A percentile compares a stretch with the other conserved stretches of the same genome.
phyloP scores from a whole-genome alignment of 2,113 vertebrate species.

The Protomyctophum bolini region DNA sequence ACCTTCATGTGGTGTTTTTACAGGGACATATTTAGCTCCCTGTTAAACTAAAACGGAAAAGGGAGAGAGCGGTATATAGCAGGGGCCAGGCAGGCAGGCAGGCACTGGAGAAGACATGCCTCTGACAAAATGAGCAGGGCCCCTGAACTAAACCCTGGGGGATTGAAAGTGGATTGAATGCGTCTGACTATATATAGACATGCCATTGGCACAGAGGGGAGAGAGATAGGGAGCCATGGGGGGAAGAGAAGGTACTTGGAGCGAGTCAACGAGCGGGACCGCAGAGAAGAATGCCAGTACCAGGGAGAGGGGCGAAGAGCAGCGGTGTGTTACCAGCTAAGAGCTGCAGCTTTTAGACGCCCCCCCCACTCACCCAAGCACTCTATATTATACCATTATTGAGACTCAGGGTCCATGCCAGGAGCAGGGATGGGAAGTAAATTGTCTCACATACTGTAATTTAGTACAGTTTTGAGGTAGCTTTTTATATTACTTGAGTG shows the following conservation, averaged over 20 bases:
- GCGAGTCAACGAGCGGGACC: conserved; percentile 49
- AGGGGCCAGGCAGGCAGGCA: not conserved
- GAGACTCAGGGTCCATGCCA: conserved; percentile 44
- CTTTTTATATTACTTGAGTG: no score
- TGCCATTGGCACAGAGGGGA: conserved; percentile 24
- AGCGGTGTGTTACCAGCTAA: conserved; percentile 65
- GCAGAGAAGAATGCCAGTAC: conserved; percentile 56
- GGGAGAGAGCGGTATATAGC: conserved; percentile 28
- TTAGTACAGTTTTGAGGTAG: no score
- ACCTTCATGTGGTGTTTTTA: conserved; percentile 41
- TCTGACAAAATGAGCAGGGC: conserved; percentile 65
- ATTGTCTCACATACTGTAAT: no score
- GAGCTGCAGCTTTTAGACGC: conserved; percentile 57
- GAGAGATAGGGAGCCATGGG: conserved; percentile 9
- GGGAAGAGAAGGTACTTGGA: conserved; percentile 12
- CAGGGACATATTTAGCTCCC: conserved; percentile 45
- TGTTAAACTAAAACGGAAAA: conserved; percentile 55
- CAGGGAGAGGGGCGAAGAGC: conserved; percentile 54
- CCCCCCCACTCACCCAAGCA: not conserved
- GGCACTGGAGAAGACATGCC: conserved; percentile 48
- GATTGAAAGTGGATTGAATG: conserved; percentile 76
- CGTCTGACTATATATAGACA: conserved; percentile 65
- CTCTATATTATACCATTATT: conserved; percentile 58
- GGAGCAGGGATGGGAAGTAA: conserved; percentile 30
- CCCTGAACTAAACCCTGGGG: conserved; percentile 72